Base-by-base conservation (phyloP, 2,113 vertebrate species). In the Probosciger aterrimus region DNA sequence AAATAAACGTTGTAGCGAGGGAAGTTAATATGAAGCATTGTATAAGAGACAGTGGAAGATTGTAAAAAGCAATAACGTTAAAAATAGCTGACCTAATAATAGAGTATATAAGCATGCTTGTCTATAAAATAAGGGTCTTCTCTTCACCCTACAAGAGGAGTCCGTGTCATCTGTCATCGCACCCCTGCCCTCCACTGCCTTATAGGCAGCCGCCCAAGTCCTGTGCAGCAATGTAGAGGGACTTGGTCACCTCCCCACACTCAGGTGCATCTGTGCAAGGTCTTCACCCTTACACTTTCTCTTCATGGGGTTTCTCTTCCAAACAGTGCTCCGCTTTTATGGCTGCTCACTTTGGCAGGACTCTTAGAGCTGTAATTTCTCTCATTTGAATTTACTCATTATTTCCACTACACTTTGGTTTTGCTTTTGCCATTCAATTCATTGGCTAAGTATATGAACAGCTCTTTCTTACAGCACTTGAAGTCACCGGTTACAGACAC, bases 151-250 rank as follows among this genome's bases (percentile, higher is more conserved):
- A 39, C 37, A 39, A 39, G 37, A 39, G 37, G 37, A 39, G 37
- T 39, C 37, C 10, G 37, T 39, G 37, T 39, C 37, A 39, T 39
- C 37, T 39, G 37, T 39, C 10, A 39, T 39, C 37, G 37, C 37
- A 39, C 10, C 5, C 2, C 2, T 67, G 24, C 28, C 14, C 53
- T 69, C 37, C 27, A 6, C 25, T 17, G 35, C 24, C 16, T 30
- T 55, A 62, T 9, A 75, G 18, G 6, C 27, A 33, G 37, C 14
- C 0, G 1, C 31, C n/a, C 14, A 53, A 13, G 18, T 18, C 10
- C 17, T 18, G 25, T 1, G 1, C 31, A 43, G 59, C 39, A 24
- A 18, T 0, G 1, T 4, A 13, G 3, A 11, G 6, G 6, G 11
- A 22, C 23, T 46, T 6, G 3, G 11, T 14, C 30, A 43, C 18